Percentiles rank a stretch among this genome's conserved stretches.
phyloP scores from a whole-genome alignment of 2,113 vertebrate genomes.

The Dryoscopus gambensis region DNA sequence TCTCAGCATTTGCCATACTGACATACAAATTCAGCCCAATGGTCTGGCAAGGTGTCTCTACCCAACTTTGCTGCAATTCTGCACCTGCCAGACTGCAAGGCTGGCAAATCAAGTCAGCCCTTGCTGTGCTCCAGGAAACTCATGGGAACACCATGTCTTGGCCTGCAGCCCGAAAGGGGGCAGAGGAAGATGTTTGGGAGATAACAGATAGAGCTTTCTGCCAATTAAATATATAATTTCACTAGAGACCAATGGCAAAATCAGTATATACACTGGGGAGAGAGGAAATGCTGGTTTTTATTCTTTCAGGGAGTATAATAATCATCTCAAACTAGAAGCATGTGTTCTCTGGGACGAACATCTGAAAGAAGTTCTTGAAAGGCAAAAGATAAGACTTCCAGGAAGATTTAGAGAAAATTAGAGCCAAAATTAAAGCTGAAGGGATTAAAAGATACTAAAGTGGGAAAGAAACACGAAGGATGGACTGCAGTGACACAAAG shows the following conservation, averaged over 20 bases:
- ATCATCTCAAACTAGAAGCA: neutral
- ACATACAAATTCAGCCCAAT: neutral
- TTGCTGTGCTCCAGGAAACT: neutral
- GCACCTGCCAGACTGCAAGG: neutral
- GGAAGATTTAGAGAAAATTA: neutral
- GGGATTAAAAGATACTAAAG: neutral
- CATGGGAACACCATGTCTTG: neutral
- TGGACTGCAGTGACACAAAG: neutral
- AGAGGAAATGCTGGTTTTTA: neutral
- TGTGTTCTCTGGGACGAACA: neutral
- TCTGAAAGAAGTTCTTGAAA: neutral
- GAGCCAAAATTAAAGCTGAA: neutral
- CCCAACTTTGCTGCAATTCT: neutral
- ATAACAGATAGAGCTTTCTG: neutral
- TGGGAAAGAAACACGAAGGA: neutral
- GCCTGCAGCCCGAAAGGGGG: neutral
- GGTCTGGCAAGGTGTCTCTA: neutral
- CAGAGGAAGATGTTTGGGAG: neutral
- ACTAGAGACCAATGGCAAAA: neutral
- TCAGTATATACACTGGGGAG: neutral
- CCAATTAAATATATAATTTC: neutral
- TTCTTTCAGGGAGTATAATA: neutral
- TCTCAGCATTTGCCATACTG: neutral
- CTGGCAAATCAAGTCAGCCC: neutral
- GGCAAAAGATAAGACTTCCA: neutral